Base-by-base conservation (phyloP, 2,888 invertebrate genomes). In the Chrysina gloriosa region DNA sequence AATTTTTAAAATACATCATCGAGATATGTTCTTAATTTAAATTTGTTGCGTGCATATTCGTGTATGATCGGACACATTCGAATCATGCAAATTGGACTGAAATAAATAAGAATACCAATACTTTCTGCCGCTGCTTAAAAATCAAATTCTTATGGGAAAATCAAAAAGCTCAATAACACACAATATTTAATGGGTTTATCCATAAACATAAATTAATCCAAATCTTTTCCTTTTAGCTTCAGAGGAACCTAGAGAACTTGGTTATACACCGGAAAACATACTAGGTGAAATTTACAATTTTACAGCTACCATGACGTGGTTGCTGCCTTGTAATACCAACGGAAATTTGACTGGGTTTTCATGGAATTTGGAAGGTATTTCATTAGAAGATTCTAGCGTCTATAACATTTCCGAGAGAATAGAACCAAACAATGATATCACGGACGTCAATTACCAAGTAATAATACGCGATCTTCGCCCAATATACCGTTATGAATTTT, bases 281-380 rank as follows among this genome's bases (percentile, higher is more conserved):
- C 6, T 29, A 6, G 39, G n/a, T 9, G 67, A 50, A 4, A 61
- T 39, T 19, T 70, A 74, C 31, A 48, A 67, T 3, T 69, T 70
- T 6, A 63, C 42, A 4, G 63, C 71, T 1, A 63, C 52, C 1
- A 14, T 77, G 19, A 63, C 50, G n/a, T 78, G 77, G 75, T 14
- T 45, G 3, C 68, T 69, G 34, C 77, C 78, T 3, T 78, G 78
- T 63, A 67, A 74, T 21, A 73, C 75, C 14, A 77, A 78, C 36
- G 78, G 77, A 56, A 67, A 69, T 4, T 70, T 77, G 6, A 63
- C 54, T 11, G 7, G 70, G 11, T 78, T 75, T 61, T 1, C 21
- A 6, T 50, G 54, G 25, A 27, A 16, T 16, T 47, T 61, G 14
- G 7, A 16, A n/a, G 52, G 61, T 3, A 14, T 7, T 1, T 45